Conservation (phyloP, 2,888 invertebrate species). For the Nephrotoma guestfalica region DNA sequence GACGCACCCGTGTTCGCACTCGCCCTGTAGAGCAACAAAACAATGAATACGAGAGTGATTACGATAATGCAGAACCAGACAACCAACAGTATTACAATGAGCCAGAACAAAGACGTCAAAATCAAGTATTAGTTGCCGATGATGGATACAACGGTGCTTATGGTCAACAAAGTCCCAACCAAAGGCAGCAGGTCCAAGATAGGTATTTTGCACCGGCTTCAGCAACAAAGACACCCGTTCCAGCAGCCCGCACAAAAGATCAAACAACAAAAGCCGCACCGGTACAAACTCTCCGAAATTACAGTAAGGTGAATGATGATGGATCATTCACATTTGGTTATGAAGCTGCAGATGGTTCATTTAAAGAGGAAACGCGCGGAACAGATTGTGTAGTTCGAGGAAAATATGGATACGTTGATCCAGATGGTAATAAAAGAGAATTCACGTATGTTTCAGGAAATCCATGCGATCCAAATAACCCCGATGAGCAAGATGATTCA, state of each 20-base stretch:
- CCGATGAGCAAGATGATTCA: slow-evolving; percentile 42
- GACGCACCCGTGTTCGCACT: slow-evolving; percentile 34
- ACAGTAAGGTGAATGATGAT: slow-evolving; percentile 56
- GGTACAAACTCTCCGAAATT: slow-evolving; percentile 69
- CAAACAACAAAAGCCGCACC: slow-evolving; percentile 49
- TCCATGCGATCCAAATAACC: slow-evolving; percentile 74
- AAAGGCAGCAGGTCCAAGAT: slow-evolving; percentile 12
- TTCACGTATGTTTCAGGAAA: slow-evolving; percentile 78
- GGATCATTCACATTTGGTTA: slow-evolving; percentile 46
- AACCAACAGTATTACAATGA: slow-evolving; percentile 30
- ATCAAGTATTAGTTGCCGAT: slow-evolving; percentile 27
- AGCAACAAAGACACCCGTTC: slow-evolving; percentile 23
- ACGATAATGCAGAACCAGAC: slow-evolving; percentile 33
- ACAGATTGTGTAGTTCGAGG: slow-evolving; percentile 76
- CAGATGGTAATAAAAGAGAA: slow-evolving; percentile 72
- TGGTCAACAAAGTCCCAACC: slow-evolving; percentile 23
- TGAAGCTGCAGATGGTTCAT: slow-evolving; percentile 71
- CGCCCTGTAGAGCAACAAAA: slow-evolving; percentile 22
- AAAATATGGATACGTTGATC: slow-evolving; percentile 77
- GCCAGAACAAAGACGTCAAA: slow-evolving; percentile 19
- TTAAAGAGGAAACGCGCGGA: slow-evolving; percentile 74
- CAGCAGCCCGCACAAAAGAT: slow-evolving; percentile 38
- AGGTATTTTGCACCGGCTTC: slow-evolving; percentile 16
- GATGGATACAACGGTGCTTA: slow-evolving; percentile 35
- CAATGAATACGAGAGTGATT: slow-evolving; percentile 22